Conservation (phyloP, 2,797 vertebrate species). For the Danio kyathit region DNA sequence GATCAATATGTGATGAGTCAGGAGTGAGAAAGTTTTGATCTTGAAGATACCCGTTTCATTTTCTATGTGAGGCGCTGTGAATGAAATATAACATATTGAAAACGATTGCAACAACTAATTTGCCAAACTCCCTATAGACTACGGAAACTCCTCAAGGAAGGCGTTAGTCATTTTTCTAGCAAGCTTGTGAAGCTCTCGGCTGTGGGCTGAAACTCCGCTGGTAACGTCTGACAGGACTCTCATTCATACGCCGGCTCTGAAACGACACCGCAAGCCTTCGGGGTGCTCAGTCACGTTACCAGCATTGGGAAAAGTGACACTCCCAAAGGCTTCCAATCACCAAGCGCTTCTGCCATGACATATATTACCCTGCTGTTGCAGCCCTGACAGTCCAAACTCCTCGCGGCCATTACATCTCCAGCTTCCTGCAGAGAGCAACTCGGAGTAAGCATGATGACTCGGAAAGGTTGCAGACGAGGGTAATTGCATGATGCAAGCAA, state of each 20-base stretch:
- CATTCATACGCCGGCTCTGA: slow-evolving; percentile 22
- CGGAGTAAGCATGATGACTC: not conserved
- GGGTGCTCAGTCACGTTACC: slow-evolving; percentile 21
- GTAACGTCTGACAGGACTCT: slow-evolving; percentile 41
- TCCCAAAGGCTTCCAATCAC: slow-evolving; percentile 36
- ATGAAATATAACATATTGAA: slow-evolving; percentile 47
- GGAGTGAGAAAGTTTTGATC: not conserved
- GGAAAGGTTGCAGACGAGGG: slow-evolving; percentile 25
- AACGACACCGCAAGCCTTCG: slow-evolving; percentile 20
- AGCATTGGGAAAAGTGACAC: slow-evolving; percentile 13
- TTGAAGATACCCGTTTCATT: slow-evolving; percentile 23
- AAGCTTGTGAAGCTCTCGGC: slow-evolving; percentile 37
- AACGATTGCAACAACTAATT: slow-evolving; percentile 49
- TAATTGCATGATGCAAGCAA: slow-evolving; percentile 42
- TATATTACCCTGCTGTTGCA: slow-evolving; percentile 21
- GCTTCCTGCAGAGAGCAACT: slow-evolving; percentile 14
- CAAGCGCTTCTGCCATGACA: slow-evolving; percentile 10
- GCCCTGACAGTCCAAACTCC: slow-evolving; percentile 12
- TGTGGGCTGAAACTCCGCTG: slow-evolving; percentile 20
- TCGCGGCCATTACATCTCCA: not conserved
- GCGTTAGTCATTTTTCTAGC: slow-evolving; percentile 45
- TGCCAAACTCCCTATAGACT: slow-evolving; percentile 23
- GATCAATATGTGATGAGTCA: too few species aligned
- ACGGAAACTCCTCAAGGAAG: slow-evolving; percentile 39
- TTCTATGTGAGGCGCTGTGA: slow-evolving; percentile 7